phyloP scores from a whole-genome alignment of 1,140 invertebrate genomes.

The Achatina immaculata region DNA sequence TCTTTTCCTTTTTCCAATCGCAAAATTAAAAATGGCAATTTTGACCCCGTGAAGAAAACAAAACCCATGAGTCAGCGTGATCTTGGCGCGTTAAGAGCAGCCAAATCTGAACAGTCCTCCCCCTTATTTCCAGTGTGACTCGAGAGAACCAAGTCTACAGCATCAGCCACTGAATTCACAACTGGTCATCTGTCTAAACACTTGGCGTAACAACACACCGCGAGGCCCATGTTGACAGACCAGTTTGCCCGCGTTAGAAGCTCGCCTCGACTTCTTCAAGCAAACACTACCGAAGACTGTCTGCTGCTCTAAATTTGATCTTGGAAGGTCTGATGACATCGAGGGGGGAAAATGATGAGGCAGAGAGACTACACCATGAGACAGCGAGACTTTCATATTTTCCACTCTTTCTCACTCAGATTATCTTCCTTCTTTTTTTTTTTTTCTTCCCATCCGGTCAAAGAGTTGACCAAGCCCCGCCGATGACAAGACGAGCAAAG shows the following conservation, averaged over 20 bases:
- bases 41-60: too few species aligned
- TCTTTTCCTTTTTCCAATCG: too few species aligned
- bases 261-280: not conserved
- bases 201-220: not conserved
- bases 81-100: too few species aligned
- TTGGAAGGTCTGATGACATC: too few species aligned
- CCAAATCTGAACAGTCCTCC: too few species aligned
- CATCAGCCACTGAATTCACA: too few species aligned
- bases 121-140: too few species aligned
- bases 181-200: not conserved
- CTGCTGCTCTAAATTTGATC: too few species aligned
- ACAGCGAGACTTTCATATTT: not conserved
- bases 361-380: not conserved
- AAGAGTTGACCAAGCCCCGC: not conserved
- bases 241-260: not conserved
- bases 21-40: too few species aligned
- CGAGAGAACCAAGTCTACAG: too few species aligned
- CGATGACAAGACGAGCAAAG: slow-evolving; percentile 4
- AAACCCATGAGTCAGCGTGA: too few species aligned
- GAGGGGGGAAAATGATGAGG: not conserved
- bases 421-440: slow-evolving; percentile 3
- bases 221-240: not conserved
- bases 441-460: not conserved
- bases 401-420: not conserved
- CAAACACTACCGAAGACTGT: not conserved